Evolutionary conservation across 2,113 vertebrate species (phyloP).

Genomic region (Tinamus guttatus): DNA sequence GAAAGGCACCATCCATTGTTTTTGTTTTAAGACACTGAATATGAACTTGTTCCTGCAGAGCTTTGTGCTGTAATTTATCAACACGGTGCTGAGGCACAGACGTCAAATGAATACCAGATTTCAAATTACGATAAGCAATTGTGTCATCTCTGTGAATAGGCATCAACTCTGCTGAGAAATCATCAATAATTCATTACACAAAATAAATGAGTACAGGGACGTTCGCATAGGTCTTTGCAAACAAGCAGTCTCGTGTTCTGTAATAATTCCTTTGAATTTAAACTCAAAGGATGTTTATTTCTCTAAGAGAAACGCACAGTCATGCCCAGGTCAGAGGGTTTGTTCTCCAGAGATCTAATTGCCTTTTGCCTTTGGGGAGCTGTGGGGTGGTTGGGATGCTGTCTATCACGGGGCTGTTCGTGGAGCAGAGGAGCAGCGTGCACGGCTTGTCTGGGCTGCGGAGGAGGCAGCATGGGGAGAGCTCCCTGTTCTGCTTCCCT

Average conservation of each 20-base stretch:
- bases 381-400: neutral
- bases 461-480: neutral
- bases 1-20: conserved; percentile 48
- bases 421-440: neutral
- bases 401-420: neutral
- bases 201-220: conserved; percentile 13
- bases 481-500: neutral
- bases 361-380: neutral
- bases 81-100: conserved; percentile 27
- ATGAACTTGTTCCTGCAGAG: conserved; percentile 67
- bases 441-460: neutral
- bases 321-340: neutral
- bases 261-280: conserved; percentile 37
- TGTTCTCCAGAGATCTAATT: neutral
- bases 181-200: conserved; percentile 49
- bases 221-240: conserved; percentile 46
- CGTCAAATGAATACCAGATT: conserved; percentile 71
- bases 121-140: conserved; percentile 73
- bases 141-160: conserved; percentile 61
- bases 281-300: neutral
- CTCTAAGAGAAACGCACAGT: neutral
- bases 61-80: conserved; percentile 65
- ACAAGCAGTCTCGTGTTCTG: conserved; percentile 18
- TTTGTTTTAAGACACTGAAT: conserved; percentile 59
- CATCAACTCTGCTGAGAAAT: conserved; percentile 67